Conservation (phyloP, 2,797 vertebrate species). For the Corythornis leucogaster region DNA sequence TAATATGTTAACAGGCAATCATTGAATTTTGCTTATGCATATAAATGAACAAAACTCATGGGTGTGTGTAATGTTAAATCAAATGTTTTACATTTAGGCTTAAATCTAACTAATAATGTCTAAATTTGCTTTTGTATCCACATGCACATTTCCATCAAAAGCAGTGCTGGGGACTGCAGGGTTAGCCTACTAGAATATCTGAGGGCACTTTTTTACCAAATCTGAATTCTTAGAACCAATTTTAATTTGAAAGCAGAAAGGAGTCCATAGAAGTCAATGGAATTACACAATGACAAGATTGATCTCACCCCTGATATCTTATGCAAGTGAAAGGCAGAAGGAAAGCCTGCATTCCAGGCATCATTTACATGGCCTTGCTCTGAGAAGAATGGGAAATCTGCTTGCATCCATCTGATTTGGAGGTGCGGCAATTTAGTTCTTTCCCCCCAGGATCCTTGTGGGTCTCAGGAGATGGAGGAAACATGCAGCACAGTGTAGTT, state of each 20-base stretch:
- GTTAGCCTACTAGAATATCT: not conserved
- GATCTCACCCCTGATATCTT: not conserved
- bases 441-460: not conserved
- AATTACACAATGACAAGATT: not conserved
- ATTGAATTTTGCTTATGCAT: constrained; percentile 23
- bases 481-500: not conserved
- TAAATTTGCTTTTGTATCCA: not conserved
- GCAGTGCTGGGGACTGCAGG: not conserved
- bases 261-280: not conserved
- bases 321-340: not conserved
- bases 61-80: constrained; percentile 10
- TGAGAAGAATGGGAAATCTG: not conserved
- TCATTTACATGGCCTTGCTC: not conserved
- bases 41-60: constrained; percentile 19
- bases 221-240: not conserved
- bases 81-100: constrained; percentile 4
- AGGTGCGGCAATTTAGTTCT: not conserved
- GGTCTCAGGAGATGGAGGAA: not conserved
- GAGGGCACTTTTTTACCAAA: not conserved
- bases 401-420: not conserved
- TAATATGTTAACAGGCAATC: constrained; percentile 17
- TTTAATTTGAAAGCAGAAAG: constrained; percentile 3
- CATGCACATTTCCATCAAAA: not conserved
- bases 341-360: not conserved
- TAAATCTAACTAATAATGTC: constrained; percentile 10